Conservation (phyloP, 2,113 vertebrate genomes). For the Plotosus lineatus region DNA sequence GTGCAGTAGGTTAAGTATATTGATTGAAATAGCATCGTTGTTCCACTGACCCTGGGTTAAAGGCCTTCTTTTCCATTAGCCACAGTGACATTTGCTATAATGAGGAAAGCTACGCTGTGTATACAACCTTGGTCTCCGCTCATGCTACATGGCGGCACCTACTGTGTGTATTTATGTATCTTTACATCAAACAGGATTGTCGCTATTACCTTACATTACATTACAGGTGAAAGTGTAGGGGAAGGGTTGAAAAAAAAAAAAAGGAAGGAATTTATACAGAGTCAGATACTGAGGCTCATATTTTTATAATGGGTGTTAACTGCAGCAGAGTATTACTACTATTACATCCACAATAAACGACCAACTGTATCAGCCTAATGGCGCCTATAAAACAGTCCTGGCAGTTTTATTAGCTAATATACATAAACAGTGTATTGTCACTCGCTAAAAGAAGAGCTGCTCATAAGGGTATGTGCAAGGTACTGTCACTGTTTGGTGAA, state of each 20-base stretch:
- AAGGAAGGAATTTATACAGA: neutral
- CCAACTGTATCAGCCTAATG: neutral
- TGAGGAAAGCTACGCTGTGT: neutral
- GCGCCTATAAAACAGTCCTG: neutral
- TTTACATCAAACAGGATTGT: constrained; percentile 7
- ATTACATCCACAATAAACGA: neutral
- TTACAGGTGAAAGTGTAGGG: neutral
- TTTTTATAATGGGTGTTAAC: neutral
- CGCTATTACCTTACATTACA: neutral
- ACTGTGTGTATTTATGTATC: constrained; percentile 12
- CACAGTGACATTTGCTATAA: constrained; percentile 23
- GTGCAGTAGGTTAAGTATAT: neutral
- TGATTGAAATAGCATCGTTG: constrained; percentile 28
- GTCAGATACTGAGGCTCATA: neutral
- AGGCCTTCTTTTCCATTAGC: constrained; percentile 27
- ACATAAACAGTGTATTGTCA: too few species aligned
- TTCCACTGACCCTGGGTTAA: constrained; percentile 28
- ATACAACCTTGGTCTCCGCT: constrained; percentile 7
- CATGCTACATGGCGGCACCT: neutral
- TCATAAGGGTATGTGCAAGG: too few species aligned
- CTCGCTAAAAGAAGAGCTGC: too few species aligned
- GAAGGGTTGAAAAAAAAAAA: neutral
- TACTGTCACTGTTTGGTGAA: too few species aligned
- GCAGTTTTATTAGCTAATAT: neutral
- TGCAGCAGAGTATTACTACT: neutral